Evolutionary conservation across 2,888 invertebrate genomes (phyloP), one percentile per base, ranked within the genome.

Genomic region (Catotricha subobsoleta): DNA sequence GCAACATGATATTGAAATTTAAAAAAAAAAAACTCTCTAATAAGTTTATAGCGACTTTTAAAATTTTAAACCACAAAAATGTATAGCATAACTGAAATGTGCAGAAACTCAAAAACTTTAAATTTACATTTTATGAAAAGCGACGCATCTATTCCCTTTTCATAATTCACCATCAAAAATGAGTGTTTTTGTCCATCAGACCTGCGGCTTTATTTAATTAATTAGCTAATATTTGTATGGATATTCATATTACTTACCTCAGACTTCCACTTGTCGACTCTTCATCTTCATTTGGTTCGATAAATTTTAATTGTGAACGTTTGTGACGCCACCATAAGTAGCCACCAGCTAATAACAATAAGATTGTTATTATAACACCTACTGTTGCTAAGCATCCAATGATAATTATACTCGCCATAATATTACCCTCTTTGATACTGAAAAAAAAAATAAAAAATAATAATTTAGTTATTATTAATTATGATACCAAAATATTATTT

Each of bases 291-390:
- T 57, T 57, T 20, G 62, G 61, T 42, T 62, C 62, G 47, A 62
- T 60, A 48, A 62, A 62, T 43, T 62, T 59, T 27, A 62, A 47
- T 45, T 62, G 59, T 5, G 61, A 61, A 43, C 62, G 58, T 57
- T 62, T 62, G 45, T 62, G 60, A n/a, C 61, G 52, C 62, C 62
- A 62, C 62, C 62, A 62, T 13, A 62, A 49, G 46, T 62, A 62
- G 27, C 60, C 62, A 21, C 60, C 62, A 38, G 60, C 61, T 48
- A 62, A 49, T 48, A 62, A 58, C 31, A 62, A 50, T 25, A 59
- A 53, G 49, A 62, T 56, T 28, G 58, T 52, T 47, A 60, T 58
- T 41, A 62, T 56, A 43, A 61, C 48, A 39, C 58, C 61, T 47
- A 62, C 52, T 45, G 59, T 54, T 45, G 58, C 55, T 27, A 62